A percentile compares a stretch with the other conserved stretches of the same genome.
Conservation (phyloP, 53 echinoderm and acorn worm species). For the Crossaster papposus region DNA sequence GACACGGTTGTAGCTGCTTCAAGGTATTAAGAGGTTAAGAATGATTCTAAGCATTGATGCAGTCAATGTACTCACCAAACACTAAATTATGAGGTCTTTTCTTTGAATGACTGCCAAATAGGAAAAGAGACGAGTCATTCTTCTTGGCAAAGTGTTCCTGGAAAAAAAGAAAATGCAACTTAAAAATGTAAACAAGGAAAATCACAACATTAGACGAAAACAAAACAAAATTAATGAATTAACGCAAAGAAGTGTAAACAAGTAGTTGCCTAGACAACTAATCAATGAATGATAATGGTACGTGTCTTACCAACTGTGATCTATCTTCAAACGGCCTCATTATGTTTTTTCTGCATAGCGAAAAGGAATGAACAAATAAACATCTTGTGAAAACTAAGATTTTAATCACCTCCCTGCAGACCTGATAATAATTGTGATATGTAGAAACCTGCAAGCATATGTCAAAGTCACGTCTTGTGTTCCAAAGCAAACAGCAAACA, state of each 20-base stretch:
- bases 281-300: neutral
- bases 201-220: neutral
- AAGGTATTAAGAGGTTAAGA: too few relatives aligned
- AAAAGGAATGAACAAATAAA: neutral
- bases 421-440: too few relatives aligned
- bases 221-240: neutral
- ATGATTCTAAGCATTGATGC: neutral
- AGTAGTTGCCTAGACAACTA: neutral
- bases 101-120: slow-evolving; percentile 95
- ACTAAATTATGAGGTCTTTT: slow-evolving; percentile 94
- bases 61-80: slow-evolving; percentile 71
- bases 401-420: neutral
- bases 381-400: neutral
- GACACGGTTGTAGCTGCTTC: too few relatives aligned
- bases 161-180: neutral
- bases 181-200: too few relatives aligned
- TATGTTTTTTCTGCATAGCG: slow-evolving; percentile 79
- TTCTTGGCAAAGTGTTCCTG: slow-evolving; percentile 94
- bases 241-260: too few relatives aligned
- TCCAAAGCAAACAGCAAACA: neutral
- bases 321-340: slow-evolving; percentile 97
- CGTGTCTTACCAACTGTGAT: slow-evolving; percentile 78
- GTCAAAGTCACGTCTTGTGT: neutral
- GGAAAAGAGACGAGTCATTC: slow-evolving; percentile 91
- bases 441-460: neutral